A percentile compares a stretch with the other conserved stretches of the same genome.
Evolutionary conservation across 2,888 invertebrate species (phyloP).

Genomic region (Brachypterus glaber): DNA sequence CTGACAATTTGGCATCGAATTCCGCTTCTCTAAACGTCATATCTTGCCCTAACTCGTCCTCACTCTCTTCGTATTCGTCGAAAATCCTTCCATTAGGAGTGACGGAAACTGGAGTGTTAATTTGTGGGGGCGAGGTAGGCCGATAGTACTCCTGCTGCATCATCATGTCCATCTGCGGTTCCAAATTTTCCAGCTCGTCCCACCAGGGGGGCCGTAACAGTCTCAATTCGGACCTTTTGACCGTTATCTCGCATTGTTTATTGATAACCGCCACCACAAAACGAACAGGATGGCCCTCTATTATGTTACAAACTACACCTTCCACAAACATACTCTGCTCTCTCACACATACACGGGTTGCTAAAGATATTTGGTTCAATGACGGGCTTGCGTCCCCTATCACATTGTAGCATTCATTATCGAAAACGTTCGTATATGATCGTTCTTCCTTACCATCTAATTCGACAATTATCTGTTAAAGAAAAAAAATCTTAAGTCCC

Average conservation of each 20-base stretch:
- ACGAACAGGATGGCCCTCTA: conserved; percentile 52
- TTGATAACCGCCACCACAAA: conserved; percentile 55
- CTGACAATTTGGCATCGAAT: conserved; percentile 63
- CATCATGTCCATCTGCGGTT: conserved; percentile 19
- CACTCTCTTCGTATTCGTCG: conserved; percentile 78
- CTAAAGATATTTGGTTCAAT: conserved; percentile 67
- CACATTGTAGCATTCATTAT: conserved; percentile 72
- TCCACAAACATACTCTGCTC: conserved; percentile 73
- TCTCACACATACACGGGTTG: conserved; percentile 73
- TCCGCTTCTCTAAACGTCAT: conserved; percentile 76
- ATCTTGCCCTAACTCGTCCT: conserved; percentile 78
- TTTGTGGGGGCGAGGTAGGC: conserved; percentile 46
- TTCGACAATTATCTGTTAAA: conserved; percentile 56
- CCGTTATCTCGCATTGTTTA: conserved; percentile 51
- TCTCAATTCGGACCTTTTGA: conserved; percentile 83
- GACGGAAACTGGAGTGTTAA: conserved; percentile 40
- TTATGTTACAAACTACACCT: conserved; percentile 67
- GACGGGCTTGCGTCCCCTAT: conserved; percentile 90
- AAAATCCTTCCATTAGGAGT: conserved; percentile 51
- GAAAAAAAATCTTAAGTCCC: too few species aligned
- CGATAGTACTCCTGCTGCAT: conserved; percentile 11
- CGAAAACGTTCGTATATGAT: conserved; percentile 68
- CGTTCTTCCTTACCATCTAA: conserved; percentile 69
- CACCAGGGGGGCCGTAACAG: conserved; percentile 92
- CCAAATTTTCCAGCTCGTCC: conserved; percentile 75